These are phyloP conservation scores for Invenusta paracnida DNA, from an alignment of 2,888 invertebrate species.

Conservation along the genomic window DNA sequence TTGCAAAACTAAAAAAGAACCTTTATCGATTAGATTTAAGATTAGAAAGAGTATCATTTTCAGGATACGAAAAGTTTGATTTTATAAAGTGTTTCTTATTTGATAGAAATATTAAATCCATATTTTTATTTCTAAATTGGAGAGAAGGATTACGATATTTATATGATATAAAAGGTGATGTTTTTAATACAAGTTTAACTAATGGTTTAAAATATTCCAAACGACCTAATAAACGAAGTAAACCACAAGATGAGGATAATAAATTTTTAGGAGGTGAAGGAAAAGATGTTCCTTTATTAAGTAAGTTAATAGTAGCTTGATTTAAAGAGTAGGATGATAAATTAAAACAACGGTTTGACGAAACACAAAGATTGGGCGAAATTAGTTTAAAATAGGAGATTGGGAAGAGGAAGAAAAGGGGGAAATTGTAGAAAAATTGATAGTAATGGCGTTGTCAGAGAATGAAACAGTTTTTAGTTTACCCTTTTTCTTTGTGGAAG, in stretches of 20 bases:
- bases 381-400: not conserved
- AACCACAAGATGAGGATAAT: not conserved
- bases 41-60: not conserved
- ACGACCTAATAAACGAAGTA: not conserved
- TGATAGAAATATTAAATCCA: not conserved
- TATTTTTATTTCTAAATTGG: not conserved
- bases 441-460: too few species aligned
- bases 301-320: not conserved
- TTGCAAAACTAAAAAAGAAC: not conserved
- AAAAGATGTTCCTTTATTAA: not conserved
- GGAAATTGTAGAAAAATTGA: too few species aligned
- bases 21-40: not conserved
- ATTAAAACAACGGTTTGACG: not conserved
- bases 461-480: too few species aligned
- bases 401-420: not conserved
- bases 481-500: too few species aligned
- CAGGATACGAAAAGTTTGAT: not conserved
- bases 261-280: not conserved
- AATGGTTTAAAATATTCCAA: not conserved
- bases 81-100: not conserved
- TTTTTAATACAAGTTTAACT: not conserved
- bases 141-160: not conserved
- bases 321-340: not conserved
- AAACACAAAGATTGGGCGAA: not conserved
- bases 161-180: not conserved